Conservation (phyloP, 2,888 invertebrate species). For the Agriopis leucophaearia region DNA sequence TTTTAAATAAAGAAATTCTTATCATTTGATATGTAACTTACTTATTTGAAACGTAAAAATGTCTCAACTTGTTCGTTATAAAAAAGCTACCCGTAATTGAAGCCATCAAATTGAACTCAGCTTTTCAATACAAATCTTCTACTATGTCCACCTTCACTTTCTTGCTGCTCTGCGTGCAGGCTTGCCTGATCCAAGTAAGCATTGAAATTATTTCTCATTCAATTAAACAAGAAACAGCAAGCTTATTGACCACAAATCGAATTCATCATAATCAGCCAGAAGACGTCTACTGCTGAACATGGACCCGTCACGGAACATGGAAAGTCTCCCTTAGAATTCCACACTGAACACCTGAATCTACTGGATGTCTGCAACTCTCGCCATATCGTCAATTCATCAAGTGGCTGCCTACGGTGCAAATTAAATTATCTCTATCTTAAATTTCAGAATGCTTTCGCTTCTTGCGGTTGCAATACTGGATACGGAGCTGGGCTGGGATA, state of each 20-base stretch:
- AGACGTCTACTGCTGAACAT: too few relatives aligned
- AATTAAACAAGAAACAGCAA: background rate
- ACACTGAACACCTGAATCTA: too few relatives aligned
- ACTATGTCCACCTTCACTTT: slow-evolving; percentile 55
- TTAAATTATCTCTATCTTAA: background rate
- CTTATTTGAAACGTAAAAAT: background rate
- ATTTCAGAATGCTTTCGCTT: slow-evolving; percentile 5
- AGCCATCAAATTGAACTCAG: slow-evolving; percentile 24
- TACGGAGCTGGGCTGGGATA: slow-evolving; percentile 40
- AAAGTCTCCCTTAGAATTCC: too few relatives aligned
- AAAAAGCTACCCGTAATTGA: slow-evolving; percentile 4
- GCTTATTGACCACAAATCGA: too few relatives aligned
- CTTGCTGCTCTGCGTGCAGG: slow-evolving; percentile 51
- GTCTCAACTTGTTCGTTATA: slow-evolving; percentile 23
- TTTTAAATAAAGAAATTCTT: background rate
- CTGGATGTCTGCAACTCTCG: too few relatives aligned
- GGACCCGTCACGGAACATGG: too few relatives aligned
- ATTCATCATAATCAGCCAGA: background rate
- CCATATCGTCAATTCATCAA: too few relatives aligned
- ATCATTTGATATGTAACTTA: background rate
- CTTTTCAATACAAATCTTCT: slow-evolving; percentile 8
- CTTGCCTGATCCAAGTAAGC: slow-evolving; percentile 52
- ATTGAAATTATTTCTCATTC: slow-evolving; percentile 2
- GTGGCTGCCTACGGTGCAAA: background rate
- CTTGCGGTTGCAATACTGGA: slow-evolving; percentile 44